Evolutionary conservation across 2,888 invertebrate species (phyloP), one percentile per base, ranked within the genome.

Genomic region (Sympetrum striolatum): DNA sequence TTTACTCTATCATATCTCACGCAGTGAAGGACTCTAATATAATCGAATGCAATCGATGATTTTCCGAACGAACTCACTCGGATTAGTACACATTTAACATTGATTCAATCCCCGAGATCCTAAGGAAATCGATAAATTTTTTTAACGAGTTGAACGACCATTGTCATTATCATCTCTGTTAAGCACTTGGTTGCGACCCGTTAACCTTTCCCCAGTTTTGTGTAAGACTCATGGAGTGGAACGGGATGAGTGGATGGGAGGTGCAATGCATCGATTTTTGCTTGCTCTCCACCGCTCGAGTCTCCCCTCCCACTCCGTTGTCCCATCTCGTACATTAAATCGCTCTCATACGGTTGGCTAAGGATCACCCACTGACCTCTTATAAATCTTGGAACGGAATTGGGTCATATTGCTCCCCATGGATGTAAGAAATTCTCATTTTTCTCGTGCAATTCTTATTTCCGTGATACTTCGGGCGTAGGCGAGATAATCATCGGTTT

Each of bases 181-280:
- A 64, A 86, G 10, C n/a, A 35, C 37, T 37, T 18, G 60, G 10
- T 22, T 18, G 37, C 60, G 86, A n/a, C 60, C 60, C 64, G 37
- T 22, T 86, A 86, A 86, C 86, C 86, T 86, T 86, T 86, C 86
- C 86, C 86, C 60, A 86, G 58, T 86, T 86, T 86, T 86, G 86
- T 25, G 18, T 60, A 60, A 86, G 86, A 86, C 60, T 60, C 86
- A 35, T 25, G 60, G 60, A 37, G 35, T 58, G 60, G 60, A 60
- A 86, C 58, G 60, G 60, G 60, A 60, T 37, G 60, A 60, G 86
- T 39, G 60, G 86, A 25, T 14, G 86, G 60, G 60, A 60, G 86
- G 35, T 60, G 60, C 37, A 64, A 22, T 31, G 37, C n/a, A 86
- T 86, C 86, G 86, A 86, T 86, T 86, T 86, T 37, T 58, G 37